A percentile compares a stretch with the other conserved stretches of the same genome.
These are phyloP conservation scores for Cyaniris semiargus DNA, from an alignment of 2,888 invertebrate genomes.

Conservation along the genomic window DNA sequence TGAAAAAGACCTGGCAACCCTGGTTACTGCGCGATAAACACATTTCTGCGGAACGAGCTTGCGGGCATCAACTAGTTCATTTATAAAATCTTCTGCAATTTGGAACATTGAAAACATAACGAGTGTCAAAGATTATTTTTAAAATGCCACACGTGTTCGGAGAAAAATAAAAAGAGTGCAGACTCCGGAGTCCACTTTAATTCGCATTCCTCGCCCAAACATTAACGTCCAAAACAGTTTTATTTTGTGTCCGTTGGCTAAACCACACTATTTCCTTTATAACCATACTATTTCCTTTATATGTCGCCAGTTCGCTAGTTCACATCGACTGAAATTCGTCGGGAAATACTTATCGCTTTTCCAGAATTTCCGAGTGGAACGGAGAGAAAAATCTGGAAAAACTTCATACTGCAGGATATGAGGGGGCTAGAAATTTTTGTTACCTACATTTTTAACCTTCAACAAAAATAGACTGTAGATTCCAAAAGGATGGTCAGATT, in stretches of 20 bases:
- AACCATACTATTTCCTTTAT: conserved; percentile 24
- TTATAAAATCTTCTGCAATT: no score
- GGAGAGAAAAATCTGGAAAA: conserved; percentile 21
- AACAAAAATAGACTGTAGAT: background rate
- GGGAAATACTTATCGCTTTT: conserved; percentile 24
- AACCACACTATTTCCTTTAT: conserved; percentile 25
- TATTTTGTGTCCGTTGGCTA: conserved; percentile 39
- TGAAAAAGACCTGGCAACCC: no score
- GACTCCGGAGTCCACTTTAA: conserved; percentile 34
- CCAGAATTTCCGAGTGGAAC: background rate
- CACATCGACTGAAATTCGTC: conserved; percentile 29
- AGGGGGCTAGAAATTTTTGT: background rate
- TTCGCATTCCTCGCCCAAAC: conserved; percentile 42
- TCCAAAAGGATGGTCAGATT: no score
- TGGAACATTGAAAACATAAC: background rate
- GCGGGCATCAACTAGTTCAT: no score
- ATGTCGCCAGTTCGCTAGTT: conserved; percentile 18
- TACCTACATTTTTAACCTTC: background rate
- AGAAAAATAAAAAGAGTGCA: background rate
- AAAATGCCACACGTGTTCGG: background rate
- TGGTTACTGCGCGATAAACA: no score
- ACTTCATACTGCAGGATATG: background rate
- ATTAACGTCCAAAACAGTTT: conserved; percentile 42
- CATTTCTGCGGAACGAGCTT: no score
- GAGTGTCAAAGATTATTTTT: conserved; percentile 1